Conservation (phyloP, 1,140 invertebrate genomes). For the Ectropis grisescens region DNA sequence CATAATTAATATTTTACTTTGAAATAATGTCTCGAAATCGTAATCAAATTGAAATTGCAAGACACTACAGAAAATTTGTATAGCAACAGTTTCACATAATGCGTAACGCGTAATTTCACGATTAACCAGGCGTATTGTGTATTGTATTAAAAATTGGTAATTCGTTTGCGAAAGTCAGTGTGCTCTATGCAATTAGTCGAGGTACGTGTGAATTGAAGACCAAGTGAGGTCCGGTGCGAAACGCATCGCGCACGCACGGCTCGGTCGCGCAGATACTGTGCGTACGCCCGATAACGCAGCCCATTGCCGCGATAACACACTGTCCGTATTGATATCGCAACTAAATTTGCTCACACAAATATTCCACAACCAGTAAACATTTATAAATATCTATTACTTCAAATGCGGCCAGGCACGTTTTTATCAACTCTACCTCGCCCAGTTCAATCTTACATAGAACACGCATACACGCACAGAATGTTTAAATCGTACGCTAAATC, state of each 20-base stretch:
- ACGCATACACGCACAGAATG: too few relatives aligned
- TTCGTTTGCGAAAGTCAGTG: slow-evolving; percentile 56
- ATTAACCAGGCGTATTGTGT: slow-evolving; percentile 52
- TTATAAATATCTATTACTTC: too few relatives aligned
- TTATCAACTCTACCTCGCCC: too few relatives aligned
- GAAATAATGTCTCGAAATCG: too few relatives aligned
- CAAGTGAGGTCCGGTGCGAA: slow-evolving; percentile 46
- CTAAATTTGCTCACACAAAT: slow-evolving; percentile 29
- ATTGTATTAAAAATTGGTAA: slow-evolving; percentile 36
- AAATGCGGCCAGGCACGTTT: too few relatives aligned
- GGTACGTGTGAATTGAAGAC: slow-evolving; percentile 28
- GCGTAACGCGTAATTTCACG: slow-evolving; percentile 59
- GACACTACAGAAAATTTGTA: too few relatives aligned
- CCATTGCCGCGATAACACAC: slow-evolving; percentile 37
- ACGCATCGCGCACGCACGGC: slow-evolving; percentile 56
- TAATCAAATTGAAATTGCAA: too few relatives aligned
- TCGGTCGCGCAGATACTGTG: slow-evolving; percentile 51
- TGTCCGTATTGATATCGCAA: slow-evolving; percentile 28
- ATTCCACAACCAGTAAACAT: too few relatives aligned
- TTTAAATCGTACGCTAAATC: too few relatives aligned
- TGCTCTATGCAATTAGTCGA: slow-evolving; percentile 39
- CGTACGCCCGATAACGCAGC: slow-evolving; percentile 45
- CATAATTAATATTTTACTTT: too few relatives aligned
- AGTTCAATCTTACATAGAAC: too few relatives aligned
- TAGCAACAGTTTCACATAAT: slow-evolving; percentile 45